Evolutionary conservation across 2,797 vertebrate species (phyloP).

Genomic region (Sebastes nivosus): DNA sequence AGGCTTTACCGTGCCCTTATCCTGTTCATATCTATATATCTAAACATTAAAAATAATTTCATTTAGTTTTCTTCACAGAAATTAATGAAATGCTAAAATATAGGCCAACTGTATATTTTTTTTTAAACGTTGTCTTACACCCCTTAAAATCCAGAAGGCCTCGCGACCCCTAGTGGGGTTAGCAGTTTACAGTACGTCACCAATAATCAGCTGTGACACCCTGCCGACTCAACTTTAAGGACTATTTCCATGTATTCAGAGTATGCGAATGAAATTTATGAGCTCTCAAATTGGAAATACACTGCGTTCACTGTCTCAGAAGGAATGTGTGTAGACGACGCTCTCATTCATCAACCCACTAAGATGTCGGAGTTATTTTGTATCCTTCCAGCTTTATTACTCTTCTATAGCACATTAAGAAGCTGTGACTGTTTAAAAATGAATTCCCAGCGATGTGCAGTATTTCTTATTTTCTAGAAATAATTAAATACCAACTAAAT

Average conservation of each 20-base stretch:
- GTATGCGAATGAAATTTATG: constrained; percentile 37
- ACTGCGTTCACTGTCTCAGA: neutral
- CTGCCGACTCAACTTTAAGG: constrained; percentile 19
- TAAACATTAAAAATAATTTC: too few species aligned
- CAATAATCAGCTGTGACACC: constrained; percentile 26
- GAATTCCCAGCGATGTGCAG: neutral
- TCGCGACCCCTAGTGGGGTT: too few species aligned
- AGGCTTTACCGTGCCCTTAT: too few species aligned
- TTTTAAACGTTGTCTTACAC: too few species aligned
- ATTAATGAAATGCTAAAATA: too few species aligned
- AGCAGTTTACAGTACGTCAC: neutral
- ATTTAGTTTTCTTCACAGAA: too few species aligned
- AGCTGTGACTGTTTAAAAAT: constrained; percentile 7
- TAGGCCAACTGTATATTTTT: too few species aligned
- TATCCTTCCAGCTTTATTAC: constrained; percentile 26
- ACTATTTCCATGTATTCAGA: neutral
- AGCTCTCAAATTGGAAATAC: constrained; percentile 43
- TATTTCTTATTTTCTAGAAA: neutral
- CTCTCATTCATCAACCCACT: constrained; percentile 27
- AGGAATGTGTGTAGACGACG: neutral
- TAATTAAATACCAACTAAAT: constrained; percentile 12
- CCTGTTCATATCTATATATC: too few species aligned
- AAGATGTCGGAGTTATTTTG: neutral
- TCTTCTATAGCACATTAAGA: constrained; percentile 46
- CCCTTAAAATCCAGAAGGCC: too few species aligned